These are phyloP conservation scores for Scytalopus superciliaris DNA, from an alignment of 2,113 vertebrate species.

Conservation along the genomic window DNA sequence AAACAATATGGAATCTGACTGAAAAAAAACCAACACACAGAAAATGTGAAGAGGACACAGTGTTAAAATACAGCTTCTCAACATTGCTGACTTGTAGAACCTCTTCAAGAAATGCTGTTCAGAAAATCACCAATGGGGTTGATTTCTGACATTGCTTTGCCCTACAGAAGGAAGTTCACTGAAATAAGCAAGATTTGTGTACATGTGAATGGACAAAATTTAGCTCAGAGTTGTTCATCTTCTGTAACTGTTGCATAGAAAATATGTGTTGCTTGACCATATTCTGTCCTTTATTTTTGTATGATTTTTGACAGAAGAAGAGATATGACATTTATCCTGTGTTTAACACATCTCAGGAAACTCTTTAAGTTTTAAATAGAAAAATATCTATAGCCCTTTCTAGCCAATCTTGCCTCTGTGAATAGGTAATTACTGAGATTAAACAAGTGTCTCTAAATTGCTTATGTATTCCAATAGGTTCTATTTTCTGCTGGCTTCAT, in stretches of 20 bases:
- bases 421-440: constrained; percentile 48
- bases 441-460: constrained; percentile 29
- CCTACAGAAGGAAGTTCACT: neutral
- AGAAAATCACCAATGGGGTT: neutral
- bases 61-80: neutral
- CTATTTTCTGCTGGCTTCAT: constrained; percentile 38
- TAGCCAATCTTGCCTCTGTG: neutral
- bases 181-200: neutral
- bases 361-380: constrained; percentile 34
- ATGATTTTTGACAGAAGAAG: neutral
- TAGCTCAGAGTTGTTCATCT: neutral
- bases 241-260: neutral
- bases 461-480: constrained; percentile 30
- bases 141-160: neutral
- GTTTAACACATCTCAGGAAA: neutral
- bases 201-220: neutral
- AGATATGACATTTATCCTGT: neutral
- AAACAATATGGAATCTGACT: neutral
- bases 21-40: neutral
- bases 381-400: constrained; percentile 4
- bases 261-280: neutral
- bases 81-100: neutral
- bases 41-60: neutral
- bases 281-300: neutral
- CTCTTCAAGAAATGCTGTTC: neutral